A percentile compares a stretch with the other conserved stretches of the same genome.
Conservation (phyloP, 2,113 vertebrate genomes). For the Proterorhinus semilunaris region DNA sequence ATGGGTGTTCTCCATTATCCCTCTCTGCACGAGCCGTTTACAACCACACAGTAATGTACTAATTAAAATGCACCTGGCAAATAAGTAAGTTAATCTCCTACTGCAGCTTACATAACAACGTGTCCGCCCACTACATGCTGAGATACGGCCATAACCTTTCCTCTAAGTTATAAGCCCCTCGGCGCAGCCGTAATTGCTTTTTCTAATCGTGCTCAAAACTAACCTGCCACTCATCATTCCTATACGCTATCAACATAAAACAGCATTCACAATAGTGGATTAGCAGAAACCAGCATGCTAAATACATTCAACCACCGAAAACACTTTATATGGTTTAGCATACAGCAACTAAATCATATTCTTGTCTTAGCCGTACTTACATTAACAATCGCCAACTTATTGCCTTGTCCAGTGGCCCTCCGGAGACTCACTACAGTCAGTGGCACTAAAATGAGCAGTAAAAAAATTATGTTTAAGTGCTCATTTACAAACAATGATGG, state of each 20-base stretch:
- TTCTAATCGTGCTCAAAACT: constrained; percentile 24
- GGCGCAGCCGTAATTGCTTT: constrained; percentile 24
- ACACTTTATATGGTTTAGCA: background rate
- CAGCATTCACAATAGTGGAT: constrained; percentile 2
- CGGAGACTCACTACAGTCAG: constrained; percentile 23
- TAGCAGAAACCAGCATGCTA: constrained; percentile 47
- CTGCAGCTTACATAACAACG: constrained; percentile 42
- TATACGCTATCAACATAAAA: constrained; percentile 1
- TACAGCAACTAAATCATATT: background rate
- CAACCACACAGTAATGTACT: constrained; percentile 32
- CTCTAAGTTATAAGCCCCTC: constrained; percentile 22
- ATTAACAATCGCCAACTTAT: constrained; percentile 18
- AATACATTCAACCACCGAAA: constrained; percentile 33
- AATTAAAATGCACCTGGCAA: constrained; percentile 50
- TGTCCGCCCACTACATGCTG: constrained; percentile 27
- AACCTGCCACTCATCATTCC: background rate
- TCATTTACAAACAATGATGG: constrained; percentile 20
- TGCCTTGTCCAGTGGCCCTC: constrained; percentile 5
- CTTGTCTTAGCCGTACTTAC: constrained; percentile 5
- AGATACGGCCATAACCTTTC: constrained; percentile 49
- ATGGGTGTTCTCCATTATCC: constrained; percentile 9
- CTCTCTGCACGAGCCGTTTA: constrained; percentile 4
- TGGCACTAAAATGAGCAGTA: constrained; percentile 16
- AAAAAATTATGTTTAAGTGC: background rate
- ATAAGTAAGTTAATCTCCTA: constrained; percentile 54